These are phyloP conservation scores for Grus americana DNA, from an alignment of 2,113 vertebrate species.

Conservation along the genomic window DNA sequence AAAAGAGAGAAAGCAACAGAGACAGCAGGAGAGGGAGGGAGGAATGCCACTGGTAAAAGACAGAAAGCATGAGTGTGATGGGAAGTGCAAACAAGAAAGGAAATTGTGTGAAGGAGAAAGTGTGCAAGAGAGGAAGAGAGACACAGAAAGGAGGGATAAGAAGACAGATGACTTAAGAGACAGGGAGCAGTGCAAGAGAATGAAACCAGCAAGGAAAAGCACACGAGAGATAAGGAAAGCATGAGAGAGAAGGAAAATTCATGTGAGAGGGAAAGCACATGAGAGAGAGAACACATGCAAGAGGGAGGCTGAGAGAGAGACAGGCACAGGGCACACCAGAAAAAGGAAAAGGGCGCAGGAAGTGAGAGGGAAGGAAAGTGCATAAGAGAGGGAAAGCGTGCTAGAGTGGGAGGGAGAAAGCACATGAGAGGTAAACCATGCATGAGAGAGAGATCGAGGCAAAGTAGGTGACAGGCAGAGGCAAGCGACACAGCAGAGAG, in stretches of 20 bases:
- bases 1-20: not conserved
- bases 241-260: not conserved
- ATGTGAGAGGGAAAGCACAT: not conserved
- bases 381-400: not conserved
- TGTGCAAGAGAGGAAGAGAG: not conserved
- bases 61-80: not conserved
- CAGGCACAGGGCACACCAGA: not conserved
- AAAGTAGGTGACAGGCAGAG: not conserved
- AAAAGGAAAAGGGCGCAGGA: not conserved
- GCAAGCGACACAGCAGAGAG: not conserved
- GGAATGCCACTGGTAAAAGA: not conserved
- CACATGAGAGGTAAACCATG: not conserved
- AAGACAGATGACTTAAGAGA: accelerated
- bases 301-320: not conserved
- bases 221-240: not conserved
- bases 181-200: not conserved
- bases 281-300: not conserved
- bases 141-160: not conserved
- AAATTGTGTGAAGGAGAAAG: not conserved
- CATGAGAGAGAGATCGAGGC: not conserved
- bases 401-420: not conserved
- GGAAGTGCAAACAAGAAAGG: not conserved
- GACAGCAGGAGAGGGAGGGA: not conserved
- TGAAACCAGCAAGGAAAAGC: not conserved
- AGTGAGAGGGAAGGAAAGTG: not conserved